A percentile compares a stretch with the other conserved stretches of the same genome.
These are phyloP conservation scores for Julus scandinavius DNA, from an alignment of 2,888 invertebrate genomes.

Conservation along the genomic window DNA sequence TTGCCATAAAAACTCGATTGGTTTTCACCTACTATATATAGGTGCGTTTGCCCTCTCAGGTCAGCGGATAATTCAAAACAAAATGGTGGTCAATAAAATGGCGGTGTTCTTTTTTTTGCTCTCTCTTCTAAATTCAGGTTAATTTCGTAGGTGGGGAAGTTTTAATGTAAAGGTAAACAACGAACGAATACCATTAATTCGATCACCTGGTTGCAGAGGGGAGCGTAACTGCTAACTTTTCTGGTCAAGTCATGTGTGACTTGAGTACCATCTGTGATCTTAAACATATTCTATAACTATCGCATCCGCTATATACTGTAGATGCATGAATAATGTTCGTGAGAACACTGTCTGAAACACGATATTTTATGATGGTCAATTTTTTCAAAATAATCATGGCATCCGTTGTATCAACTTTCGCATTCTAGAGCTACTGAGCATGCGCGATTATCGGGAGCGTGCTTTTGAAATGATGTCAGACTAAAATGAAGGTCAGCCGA, in stretches of 20 bases:
- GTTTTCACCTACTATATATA: neutral
- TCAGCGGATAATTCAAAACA: conserved; percentile 8
- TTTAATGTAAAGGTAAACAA: neutral
- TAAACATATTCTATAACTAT: neutral
- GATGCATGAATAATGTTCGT: neutral
- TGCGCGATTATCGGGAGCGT: neutral
- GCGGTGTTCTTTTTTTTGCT: neutral
- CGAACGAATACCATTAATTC: neutral
- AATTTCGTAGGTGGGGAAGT: neutral
- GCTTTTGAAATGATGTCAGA: conserved; percentile 34
- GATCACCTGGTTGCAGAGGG: neutral
- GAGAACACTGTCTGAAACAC: neutral
- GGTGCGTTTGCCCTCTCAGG: conserved; percentile 11
- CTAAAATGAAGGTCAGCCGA: neutral
- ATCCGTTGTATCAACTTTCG: neutral
- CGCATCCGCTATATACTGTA: neutral
- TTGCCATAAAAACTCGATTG: conserved; percentile 4
- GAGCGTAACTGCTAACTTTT: neutral
- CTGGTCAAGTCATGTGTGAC: conserved; percentile 23
- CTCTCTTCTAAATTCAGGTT: neutral
- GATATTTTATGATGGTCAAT: neutral
- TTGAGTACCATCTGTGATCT: neutral
- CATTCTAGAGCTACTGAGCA: neutral
- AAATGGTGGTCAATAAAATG: conserved; percentile 3
- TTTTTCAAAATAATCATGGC: neutral